Evolutionary conservation across 2,888 invertebrate genomes (phyloP), one percentile per base, ranked within the genome.

Genomic region (Yponomeuta cagnagella): DNA sequence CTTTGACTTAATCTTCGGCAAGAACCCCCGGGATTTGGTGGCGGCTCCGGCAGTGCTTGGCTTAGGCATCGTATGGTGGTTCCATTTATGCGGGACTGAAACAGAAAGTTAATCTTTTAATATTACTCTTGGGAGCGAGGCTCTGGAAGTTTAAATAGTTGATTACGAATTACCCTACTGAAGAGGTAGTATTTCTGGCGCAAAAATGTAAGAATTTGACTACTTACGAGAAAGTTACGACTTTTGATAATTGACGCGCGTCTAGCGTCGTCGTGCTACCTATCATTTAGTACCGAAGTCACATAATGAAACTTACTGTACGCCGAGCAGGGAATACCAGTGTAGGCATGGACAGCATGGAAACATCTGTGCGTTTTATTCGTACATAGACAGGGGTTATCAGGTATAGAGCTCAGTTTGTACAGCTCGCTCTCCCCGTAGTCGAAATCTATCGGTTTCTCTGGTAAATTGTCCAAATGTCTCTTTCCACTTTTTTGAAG

Each of bases 321-420:
- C 64, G 97, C 96, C 63, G 96, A 96, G 84, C 97, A 97, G 2
- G 98, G 98, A 71, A 97, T 93, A 10, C 96, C 96, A 3, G 97
- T 97, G 82, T 98, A 98, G 43, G 98, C 97, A 84, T 98, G 97
- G 10, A 97, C 95, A 2, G 97, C 97, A 82, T 98, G 98, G 82
- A 96, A 95, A 88, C 98, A 98, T 75, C 97, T 93, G 83, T 98
- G 97, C 2, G 98, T 98, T 80, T 96, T 96, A 76, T 95, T 96
- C 15, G 97, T 97, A 83, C 98, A 98, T 72, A 96, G 93, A 74
- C 96, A 93, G 2, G 97, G 96, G 83, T 96, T 96, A 77, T 95
- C 95, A 33, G 93, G 93, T 73, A 94, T 88, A 72, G 93, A 90
- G 74, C 94, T 94, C 89, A 94, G 93, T 81, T 94, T 94, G 79